Percentiles rank a stretch among this genome's conserved stretches.
Conservation (phyloP, 2,888 invertebrate genomes). For the Tetranychus piercei region DNA sequence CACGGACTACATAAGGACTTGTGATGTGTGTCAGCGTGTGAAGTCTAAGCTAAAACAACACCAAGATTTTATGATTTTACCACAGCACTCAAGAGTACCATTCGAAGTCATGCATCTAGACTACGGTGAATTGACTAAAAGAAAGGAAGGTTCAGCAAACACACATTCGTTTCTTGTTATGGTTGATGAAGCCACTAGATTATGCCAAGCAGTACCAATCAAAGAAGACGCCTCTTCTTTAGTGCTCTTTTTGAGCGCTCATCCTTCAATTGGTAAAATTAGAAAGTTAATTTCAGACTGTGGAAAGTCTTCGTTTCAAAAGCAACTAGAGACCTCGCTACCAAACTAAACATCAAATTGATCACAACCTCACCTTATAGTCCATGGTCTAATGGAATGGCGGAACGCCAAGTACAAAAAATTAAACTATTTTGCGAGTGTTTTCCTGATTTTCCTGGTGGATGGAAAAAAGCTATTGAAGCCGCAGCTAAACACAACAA, state of each 20-base stretch:
- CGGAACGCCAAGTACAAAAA: background rate
- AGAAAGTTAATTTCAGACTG: background rate
- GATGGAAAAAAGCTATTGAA: background rate
- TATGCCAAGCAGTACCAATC: background rate
- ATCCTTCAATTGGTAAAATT: background rate
- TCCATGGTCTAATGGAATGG: background rate
- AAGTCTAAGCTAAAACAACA: background rate
- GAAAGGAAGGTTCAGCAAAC: background rate
- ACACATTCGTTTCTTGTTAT: background rate
- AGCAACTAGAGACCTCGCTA: background rate
- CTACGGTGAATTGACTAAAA: background rate
- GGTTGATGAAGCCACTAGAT: background rate
- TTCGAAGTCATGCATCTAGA: constrained; percentile 5
- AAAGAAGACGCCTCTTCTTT: background rate
- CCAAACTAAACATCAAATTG: background rate
- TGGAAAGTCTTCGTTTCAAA: background rate
- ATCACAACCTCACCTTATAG: background rate
- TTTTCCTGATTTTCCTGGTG: background rate
- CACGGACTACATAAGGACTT: background rate
- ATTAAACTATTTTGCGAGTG: background rate
- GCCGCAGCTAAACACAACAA: background rate
- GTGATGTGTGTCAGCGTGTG: background rate
- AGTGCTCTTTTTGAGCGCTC: background rate
- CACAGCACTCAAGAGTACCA: background rate
- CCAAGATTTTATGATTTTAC: background rate